These are phyloP conservation scores for Lycophotia porphyrea DNA, from an alignment of 2,888 invertebrate genomes.

Conservation along the genomic window DNA sequence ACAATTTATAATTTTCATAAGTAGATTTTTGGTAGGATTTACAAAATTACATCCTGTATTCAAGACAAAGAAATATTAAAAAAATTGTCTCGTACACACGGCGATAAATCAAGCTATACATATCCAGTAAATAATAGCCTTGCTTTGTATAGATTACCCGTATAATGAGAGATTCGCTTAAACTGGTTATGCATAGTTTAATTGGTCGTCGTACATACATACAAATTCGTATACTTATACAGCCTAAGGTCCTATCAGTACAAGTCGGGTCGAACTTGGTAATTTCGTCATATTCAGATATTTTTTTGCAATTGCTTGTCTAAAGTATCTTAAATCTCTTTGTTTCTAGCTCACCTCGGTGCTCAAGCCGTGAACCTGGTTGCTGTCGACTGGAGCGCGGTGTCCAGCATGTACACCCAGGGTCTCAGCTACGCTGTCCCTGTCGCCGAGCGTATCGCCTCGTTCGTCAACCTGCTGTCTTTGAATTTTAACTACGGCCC, in stretches of 20 bases:
- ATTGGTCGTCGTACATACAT: not conserved
- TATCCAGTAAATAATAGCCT: not conserved
- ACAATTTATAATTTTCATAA: too few species aligned
- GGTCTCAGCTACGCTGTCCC: slow-evolving; percentile 81
- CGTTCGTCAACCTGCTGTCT: slow-evolving; percentile 82
- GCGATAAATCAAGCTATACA: not conserved
- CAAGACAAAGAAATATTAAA: not conserved
- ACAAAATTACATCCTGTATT: not conserved
- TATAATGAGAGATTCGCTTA: not conserved
- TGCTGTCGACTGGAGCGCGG: slow-evolving; percentile 85
- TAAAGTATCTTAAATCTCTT: not conserved
- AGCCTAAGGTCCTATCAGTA: not conserved
- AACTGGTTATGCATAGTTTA: not conserved
- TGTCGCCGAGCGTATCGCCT: slow-evolving; percentile 78
- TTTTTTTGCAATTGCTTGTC: not conserved
- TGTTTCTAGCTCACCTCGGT: slow-evolving; percentile 76
- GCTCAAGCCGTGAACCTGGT: slow-evolving; percentile 82
- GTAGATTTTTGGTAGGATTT: not conserved
- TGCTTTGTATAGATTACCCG: not conserved
- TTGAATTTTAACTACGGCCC: slow-evolving; percentile 75
- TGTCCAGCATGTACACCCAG: slow-evolving; percentile 74
- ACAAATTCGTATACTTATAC: not conserved
- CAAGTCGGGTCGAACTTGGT: not conserved
- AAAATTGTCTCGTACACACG: not conserved
- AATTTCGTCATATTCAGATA: not conserved